Conservation (phyloP, 2,113 vertebrate genomes). For the Forbesichthys papilliferus region DNA sequence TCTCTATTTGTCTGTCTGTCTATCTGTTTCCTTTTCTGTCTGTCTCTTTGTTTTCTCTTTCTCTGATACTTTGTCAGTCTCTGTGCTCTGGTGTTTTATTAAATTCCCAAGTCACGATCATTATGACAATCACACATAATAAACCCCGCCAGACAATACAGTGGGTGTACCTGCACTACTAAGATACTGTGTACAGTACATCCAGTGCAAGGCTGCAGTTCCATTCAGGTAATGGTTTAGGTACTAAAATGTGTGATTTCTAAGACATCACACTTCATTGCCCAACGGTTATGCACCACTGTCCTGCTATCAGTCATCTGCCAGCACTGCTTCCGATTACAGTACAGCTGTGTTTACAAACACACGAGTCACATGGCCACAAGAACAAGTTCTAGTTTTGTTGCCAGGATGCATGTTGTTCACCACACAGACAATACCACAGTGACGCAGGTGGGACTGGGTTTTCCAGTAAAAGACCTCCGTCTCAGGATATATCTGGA, state of each 20-base stretch:
- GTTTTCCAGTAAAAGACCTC: slow-evolving; percentile 42
- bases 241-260: too few species aligned
- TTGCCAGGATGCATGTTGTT: slow-evolving; percentile 66
- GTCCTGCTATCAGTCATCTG: not conserved
- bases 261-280: not conserved
- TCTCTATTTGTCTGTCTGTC: not conserved
- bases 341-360: slow-evolving; percentile 61
- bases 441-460: slow-evolving; percentile 60
- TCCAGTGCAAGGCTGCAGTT: too few species aligned
- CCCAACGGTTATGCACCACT: not conserved
- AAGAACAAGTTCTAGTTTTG: slow-evolving; percentile 55
- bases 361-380: slow-evolving; percentile 57
- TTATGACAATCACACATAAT: too few species aligned
- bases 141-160: too few species aligned
- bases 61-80: slow-evolving; percentile 1
- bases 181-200: too few species aligned
- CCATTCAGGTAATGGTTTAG: too few species aligned
- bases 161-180: too few species aligned
- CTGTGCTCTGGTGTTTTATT: not conserved
- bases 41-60: not conserved
- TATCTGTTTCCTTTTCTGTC: not conserved
- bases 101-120: not conserved
- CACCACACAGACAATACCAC: slow-evolving; percentile 59
- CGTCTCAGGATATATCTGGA: slow-evolving; percentile 39
- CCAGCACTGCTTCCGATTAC: not conserved